Evolutionary conservation across 2,888 invertebrate species (phyloP), one percentile per base, ranked within the genome.

Genomic region (Gastracanthus pulcherrimus): DNA sequence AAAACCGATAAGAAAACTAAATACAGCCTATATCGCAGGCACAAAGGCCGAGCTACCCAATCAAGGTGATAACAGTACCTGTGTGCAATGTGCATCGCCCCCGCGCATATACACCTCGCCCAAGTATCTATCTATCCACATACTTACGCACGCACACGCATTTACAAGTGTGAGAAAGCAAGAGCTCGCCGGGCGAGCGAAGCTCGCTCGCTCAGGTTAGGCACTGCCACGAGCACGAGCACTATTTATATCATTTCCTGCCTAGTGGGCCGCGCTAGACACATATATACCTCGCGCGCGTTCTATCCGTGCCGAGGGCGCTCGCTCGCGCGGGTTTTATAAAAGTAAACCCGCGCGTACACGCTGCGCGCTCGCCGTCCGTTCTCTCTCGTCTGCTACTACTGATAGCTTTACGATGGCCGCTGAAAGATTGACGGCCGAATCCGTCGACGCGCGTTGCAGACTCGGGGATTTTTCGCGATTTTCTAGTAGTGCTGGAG

Each of bases 361-460:
- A n/a, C n/a, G n/a, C n/a, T n/a, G n/a, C n/a, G n/a, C n/a, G n/a
- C n/a, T n/a, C n/a, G n/a, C 45, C 60, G 69, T 26, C 38, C 31
- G 31, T 31, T 60, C 60, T 19, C 60, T 60, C 64, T 11, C 45
- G 62, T 26, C 71, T 36, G 31, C 19, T 38, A 19, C 67, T 26
- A 9, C 51, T 86, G 90, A 89, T 89, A 88, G 88, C 86, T 89
- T 87, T 86, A 87, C 90, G 89, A 72, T 69, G 72, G 67, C 67
- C 80, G 89, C 81, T 86, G 89, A 90, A 89, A 90, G 90, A 91
- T 91, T 89, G 90, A 90, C 91, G 90, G 86, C 82, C 87, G 86
- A 86, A 89, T 90, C 90, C 89, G 88, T 90, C 90, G 88, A 85
- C 89, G 85, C 86, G 87, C 87, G n/a, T n/a, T n/a, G 85, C 85